phyloP scores from a whole-genome alignment of 2,888 invertebrate species.

The Endotricha flammealis region DNA sequence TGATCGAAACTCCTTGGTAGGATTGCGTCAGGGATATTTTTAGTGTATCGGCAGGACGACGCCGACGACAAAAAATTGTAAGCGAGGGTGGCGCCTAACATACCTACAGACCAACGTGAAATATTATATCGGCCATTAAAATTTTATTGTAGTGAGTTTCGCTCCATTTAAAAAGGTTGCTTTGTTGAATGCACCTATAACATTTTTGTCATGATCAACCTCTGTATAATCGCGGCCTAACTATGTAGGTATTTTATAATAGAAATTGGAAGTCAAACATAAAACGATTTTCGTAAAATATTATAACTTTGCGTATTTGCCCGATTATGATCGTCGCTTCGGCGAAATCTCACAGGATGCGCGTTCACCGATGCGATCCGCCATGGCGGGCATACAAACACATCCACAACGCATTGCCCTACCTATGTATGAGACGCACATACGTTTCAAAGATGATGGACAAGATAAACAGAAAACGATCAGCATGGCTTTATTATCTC shows the following conservation, averaged over 20 bases:
- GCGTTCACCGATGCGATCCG: constrained; percentile 57
- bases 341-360: constrained; percentile 50
- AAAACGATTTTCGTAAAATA: no score
- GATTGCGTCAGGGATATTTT: constrained; percentile 70
- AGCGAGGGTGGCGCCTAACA: constrained; percentile 64
- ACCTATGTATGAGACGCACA: constrained; percentile 46
- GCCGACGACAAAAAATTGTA: constrained; percentile 60
- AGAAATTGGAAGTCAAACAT: no score
- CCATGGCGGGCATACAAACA: constrained; percentile 51
- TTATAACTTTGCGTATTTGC: not conserved
- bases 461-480: constrained; percentile 67
- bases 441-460: constrained; percentile 62
- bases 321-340: constrained; percentile 19
- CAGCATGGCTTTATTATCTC: constrained; percentile 35
- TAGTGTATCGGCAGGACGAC: constrained; percentile 57
- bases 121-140: constrained; percentile 19
- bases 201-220: no score
- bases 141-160: constrained; percentile 13
- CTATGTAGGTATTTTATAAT: no score
- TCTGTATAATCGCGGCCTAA: no score
- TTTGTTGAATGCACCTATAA: no score
- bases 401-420: constrained; percentile 37
- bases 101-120: no score
- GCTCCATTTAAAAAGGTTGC: no score
- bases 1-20: constrained; percentile 31